A percentile compares a stretch with the other conserved stretches of the same genome.
Conservation (phyloP, 2,888 invertebrate species). For the Drosophila anomelani region DNA sequence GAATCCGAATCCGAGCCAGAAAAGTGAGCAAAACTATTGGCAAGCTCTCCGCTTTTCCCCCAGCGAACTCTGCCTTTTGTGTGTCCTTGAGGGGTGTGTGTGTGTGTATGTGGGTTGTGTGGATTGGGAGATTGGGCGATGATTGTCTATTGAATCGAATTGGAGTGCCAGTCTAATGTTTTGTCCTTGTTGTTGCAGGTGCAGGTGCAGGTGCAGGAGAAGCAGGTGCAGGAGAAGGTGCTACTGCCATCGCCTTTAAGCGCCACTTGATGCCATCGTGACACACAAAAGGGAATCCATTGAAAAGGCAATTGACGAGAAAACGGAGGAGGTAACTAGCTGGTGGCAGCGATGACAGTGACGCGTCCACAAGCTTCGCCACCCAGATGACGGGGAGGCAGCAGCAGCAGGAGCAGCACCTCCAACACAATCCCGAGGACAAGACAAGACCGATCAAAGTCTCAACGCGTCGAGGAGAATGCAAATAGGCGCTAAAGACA, state of each 20-base stretch:
- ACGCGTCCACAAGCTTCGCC: constrained; percentile 38
- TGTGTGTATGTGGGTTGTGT: background rate
- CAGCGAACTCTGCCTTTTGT: constrained; percentile 18
- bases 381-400: constrained; percentile 63
- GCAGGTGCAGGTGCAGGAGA: constrained; percentile 54
- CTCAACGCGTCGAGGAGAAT: constrained; percentile 63
- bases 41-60: constrained; percentile 39
- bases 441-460: constrained; percentile 53
- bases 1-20: constrained; percentile 56
- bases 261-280: constrained; percentile 61
- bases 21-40: constrained; percentile 71
- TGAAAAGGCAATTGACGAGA: constrained; percentile 40
- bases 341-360: constrained; percentile 44
- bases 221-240: constrained; percentile 39
- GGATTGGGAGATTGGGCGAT: constrained; percentile 34
- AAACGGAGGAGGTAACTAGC: constrained; percentile 25
- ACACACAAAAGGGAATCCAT: constrained; percentile 55
- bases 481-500: constrained; percentile 68
- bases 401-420: constrained; percentile 24
- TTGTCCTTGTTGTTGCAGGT: constrained; percentile 56
- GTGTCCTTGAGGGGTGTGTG: constrained; percentile 55
- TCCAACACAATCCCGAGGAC: constrained; percentile 15
- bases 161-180: constrained; percentile 39
- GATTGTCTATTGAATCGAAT: constrained; percentile 47
- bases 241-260: constrained; percentile 57